Evolutionary conservation across 2,888 invertebrate species (phyloP), one percentile per base, ranked within the genome.

Genomic region (Athalia rosae): DNA sequence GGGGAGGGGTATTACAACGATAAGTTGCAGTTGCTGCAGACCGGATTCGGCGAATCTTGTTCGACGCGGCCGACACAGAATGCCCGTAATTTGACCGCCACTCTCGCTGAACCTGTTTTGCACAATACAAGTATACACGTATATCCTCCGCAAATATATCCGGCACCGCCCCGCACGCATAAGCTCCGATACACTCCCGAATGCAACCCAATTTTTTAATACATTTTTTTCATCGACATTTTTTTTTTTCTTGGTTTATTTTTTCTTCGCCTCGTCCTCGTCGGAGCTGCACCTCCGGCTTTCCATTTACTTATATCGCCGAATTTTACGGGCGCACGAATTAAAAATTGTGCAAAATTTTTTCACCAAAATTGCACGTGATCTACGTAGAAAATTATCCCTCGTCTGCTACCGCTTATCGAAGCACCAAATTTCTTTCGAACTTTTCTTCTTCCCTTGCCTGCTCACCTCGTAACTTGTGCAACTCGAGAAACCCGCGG

Each of bases 11-110:
- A 76, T 13, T 61, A 59, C 43, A 64, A 64, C 4, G 9, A 64
- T 47, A 64, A 45, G 28, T 64, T 47, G 64, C 13, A 64, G n/a
- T n/a, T 28, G 9, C 53, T 13, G 28, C 77, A 13, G 66, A 66
- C 77, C 77, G 77, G 77, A 77, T 77, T 77, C 77, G 61, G 41
- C 67, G 59, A 67, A 69, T 77, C 77, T 71, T 28, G 28, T 28
- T 28, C 28, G 28, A 28, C 71, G 53, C 43, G 13, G 56, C 50
- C 58, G 71, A 58, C 45, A 58, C 8, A 13, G 56, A n/a, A 71
- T 58, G 71, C 43, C 13, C 58, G 71, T 58, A 58, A 43, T 58
- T 58, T 11, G 56, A 58, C 15, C 56, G 71, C 15, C 71, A 71
- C 71, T 58, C 74, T 63, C 69, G 73, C 61, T 63, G 62, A 77